Percentiles rank a stretch among this genome's conserved stretches.
These are phyloP conservation scores for Pollimyrus isidori DNA, from an alignment of 2,113 vertebrate genomes.

Conservation along the genomic window DNA sequence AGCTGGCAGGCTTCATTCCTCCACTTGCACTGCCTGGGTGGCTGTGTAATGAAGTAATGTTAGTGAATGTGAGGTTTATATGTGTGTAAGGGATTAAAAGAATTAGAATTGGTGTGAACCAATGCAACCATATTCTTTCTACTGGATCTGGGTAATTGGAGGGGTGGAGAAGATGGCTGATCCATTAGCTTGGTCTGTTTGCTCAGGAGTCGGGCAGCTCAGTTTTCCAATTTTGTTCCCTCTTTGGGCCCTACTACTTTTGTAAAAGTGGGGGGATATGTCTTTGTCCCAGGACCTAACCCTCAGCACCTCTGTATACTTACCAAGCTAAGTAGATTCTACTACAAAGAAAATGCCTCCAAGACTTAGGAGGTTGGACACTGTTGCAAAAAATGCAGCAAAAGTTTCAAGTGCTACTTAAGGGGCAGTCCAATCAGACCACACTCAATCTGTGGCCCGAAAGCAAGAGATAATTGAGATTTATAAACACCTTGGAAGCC, in stretches of 20 bases:
- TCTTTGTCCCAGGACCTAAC: conserved; percentile 59
- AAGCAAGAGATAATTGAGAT: conserved; percentile 71
- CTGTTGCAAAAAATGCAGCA: conserved; percentile 46
- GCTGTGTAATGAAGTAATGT: conserved; percentile 70
- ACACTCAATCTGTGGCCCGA: conserved; percentile 67
- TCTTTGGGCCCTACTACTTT: conserved; percentile 56
- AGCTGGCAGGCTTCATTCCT: conserved; percentile 62
- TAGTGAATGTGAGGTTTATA: conserved; percentile 74
- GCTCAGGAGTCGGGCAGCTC: conserved; percentile 66
- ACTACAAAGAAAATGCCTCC: conserved; percentile 64
- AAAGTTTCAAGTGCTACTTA: conserved; percentile 74
- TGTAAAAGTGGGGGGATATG: conserved; percentile 46
- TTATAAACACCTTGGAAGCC: conserved; percentile 70
- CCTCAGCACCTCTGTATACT: conserved; percentile 65
- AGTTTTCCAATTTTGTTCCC: conserved; percentile 73
- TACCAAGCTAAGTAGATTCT: conserved; percentile 63
- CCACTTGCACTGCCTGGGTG: conserved; percentile 80
- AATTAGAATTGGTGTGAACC: conserved; percentile 71
- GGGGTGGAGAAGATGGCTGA: conserved; percentile 74
- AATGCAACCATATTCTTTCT: conserved; percentile 66
- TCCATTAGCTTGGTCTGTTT: conserved; percentile 80
- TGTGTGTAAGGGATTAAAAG: conserved; percentile 78
- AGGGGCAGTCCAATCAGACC: conserved; percentile 65
- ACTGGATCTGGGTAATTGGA: conserved; percentile 76
- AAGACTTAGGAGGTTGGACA: conserved; percentile 48